Base-by-base conservation (phyloP, 2,888 invertebrate genomes). In the Epirrita christyi region DNA sequence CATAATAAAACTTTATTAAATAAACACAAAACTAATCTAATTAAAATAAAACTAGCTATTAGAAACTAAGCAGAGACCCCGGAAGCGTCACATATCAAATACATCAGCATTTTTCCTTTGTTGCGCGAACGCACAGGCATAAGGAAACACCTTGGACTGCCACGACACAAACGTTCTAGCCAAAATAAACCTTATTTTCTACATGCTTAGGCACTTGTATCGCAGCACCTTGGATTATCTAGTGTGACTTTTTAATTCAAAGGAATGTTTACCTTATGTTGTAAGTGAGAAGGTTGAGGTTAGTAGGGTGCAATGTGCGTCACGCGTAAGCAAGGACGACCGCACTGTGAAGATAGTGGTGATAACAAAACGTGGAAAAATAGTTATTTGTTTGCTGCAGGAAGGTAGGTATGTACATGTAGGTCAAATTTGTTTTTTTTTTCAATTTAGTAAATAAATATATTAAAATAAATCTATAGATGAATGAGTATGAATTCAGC, bases 61-160 rank as follows among this genome's bases (percentile, higher is more conserved):
- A 58, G 61, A 67, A 72, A 71, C 64, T 59, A 67, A 60, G 61
- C 49, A 58, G 56, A 64, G 68, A 69, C 75, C 71, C 69, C 78
- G 77, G 77, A 76, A 76, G 71, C 67, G 46, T 55, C 62, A 63
- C 61, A 64, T 70, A 70, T 70, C 69, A 59, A 57, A 60, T 71
- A 67, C 68, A 74, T 73, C 72, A 72, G 67, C 67, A 63, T 68
- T 71, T 76, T 76, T 75, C 75, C 78, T 78, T 76, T 76, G 75
- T 74, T 73, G 62, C 53, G 61, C 67, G 61, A 61, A 37, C 55
- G 59, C 59, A 47, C 59, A 61, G 70, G 69, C 71, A 70, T 70
- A 67, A 79, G 78, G 78, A 79, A 79, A 72, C 68, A 71, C 78
- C 78, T 79, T 79, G 70, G 63, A 53, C 57, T 62, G 54, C 54